Base-by-base conservation (phyloP, 2,113 vertebrate species). In the Poeciliopsis occidentalis region DNA sequence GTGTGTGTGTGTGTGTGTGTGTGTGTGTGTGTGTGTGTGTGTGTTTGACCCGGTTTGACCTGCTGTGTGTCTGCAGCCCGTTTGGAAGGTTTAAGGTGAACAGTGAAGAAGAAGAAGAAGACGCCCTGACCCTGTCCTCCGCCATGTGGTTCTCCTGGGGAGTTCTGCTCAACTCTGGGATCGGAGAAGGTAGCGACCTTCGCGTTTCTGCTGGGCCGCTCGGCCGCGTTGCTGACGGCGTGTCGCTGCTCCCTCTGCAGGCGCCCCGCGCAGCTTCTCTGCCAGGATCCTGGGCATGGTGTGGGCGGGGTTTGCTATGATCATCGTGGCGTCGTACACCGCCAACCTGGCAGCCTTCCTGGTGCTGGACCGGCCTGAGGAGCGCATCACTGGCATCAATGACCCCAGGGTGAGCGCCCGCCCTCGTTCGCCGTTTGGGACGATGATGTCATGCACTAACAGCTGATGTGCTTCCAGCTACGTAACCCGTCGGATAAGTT, bases 71-170 rank as follows among this genome's bases (percentile, higher is more conserved):
- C 27, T 2, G 24, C 87, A 98, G 96, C 90, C 98, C 98, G 0
- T 99, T 99, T 92, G 98, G 98, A 85, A 96, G 98, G 80, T 99
- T 99, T 94, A 99, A 99, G 95, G 97, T 99, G 83, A 99, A 99
- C 90, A 99, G 97, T 1, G 98, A 99, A 92, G 98, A 99, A 73
- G 98, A 99, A 88, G 98, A 99, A 80, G 98, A 99, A 89, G 98
- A 99, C 60, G 97, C 97, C 67, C 94, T 99, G 92, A 99, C 98
- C 72, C 94, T 99, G 68, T 99, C 98, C 30, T 99, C 98, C 0
- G 98, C 98, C 64, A 99, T 99, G 98, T 99, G 98, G 98, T 99
- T 99, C 94, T 99, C 98, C 87, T 99, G 98, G 98, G 98, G 98
- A 78, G 97, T 99, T 84, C 93, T 99, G 87, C 93, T 99, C 89